These are phyloP conservation scores for Ectropis grisescens DNA, from an alignment of 1,140 invertebrate genomes.

Conservation along the genomic window DNA sequence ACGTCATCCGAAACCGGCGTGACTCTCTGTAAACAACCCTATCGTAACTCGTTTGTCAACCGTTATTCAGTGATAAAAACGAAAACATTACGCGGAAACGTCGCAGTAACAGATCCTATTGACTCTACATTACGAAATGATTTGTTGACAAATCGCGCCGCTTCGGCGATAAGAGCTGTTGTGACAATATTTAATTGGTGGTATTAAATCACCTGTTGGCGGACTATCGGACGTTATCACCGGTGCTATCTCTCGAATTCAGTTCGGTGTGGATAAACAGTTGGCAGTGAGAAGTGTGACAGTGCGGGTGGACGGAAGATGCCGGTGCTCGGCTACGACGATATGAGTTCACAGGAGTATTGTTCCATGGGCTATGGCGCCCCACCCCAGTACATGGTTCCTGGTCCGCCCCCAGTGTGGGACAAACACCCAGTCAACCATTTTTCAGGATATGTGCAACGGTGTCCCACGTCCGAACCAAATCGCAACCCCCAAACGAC, in stretches of 20 bases:
- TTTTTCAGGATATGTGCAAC: conserved; percentile 24
- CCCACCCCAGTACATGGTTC: conserved; percentile 29
- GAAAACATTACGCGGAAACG: conserved; percentile 28
- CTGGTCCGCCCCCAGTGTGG: conserved; percentile 30
- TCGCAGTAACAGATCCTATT: conserved; percentile 7
- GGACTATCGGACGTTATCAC: conserved; percentile 7
- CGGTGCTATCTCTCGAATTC: conserved; percentile 4
- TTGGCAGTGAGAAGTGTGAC: conserved; percentile 18
- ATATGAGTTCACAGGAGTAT: conserved; percentile 38
- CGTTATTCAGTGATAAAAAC: conserved; percentile 24
- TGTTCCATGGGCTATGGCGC: conserved; percentile 29
- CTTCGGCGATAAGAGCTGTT: conserved; percentile 12
- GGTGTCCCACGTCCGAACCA: conserved; percentile 16
- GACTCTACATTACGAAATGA: neutral
- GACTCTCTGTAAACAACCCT: conserved; percentile 21
- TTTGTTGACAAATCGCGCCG: neutral
- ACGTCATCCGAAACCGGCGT: conserved; percentile 15
- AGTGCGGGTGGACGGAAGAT: conserved; percentile 25
- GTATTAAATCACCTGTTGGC: conserved; percentile 32
- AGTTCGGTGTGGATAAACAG: conserved; percentile 20
- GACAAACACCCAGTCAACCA: conserved; percentile 30
- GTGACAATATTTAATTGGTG: conserved; percentile 10
- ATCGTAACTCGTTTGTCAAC: conserved; percentile 14
- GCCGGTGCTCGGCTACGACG: conserved; percentile 44
- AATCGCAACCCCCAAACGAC: conserved; percentile 22